Base-by-base conservation (phyloP, 2,113 vertebrate species). In the Eira barbara region DNA sequence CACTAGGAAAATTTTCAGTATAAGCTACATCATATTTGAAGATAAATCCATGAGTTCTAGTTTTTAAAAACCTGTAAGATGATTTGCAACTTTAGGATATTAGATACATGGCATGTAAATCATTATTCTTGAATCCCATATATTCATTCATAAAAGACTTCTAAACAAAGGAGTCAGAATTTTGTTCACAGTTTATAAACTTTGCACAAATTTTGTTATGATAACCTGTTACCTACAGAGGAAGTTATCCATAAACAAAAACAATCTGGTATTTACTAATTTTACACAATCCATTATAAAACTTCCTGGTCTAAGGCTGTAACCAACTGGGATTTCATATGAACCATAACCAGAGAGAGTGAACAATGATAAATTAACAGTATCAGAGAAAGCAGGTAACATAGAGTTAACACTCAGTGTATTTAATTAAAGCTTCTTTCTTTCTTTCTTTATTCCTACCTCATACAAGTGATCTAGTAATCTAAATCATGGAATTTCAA, bases 401-500 rank as follows among this genome's bases (percentile, higher is more conserved):
- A 78, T 73, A 79, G 7, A 94, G 94, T 73, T 82, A 95, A 94
- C 94, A 96, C 14, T 80, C 89, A 97, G 97, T 76, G 96, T 67
- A 69, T 42, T 39, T 83, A 79, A 15, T 96, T 96, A 94, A 95
- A 42, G 11, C 7, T 73, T 42, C 39, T n/a, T 59, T 74, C 18
- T 71, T 73, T 71, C 20, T 14, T 73, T 42, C 21, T 74, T 27
- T 42, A 6, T 47, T 76, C 73, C 73, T 98, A 91, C 27, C 88
- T 92, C 91, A 59, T 78, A 49, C 80, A 93, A 88, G 52, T 36
- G 23, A 97, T 95, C 86, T 94, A 84, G 47, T 85, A 94, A 97
- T 42, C 65, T 94, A 95, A 97, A 91, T 92, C 87, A 94, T 95
- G 92, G 96, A 97, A 98, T 98, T 95, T 97, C 89, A 97, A 97